Base-by-base conservation (phyloP, 2,113 vertebrate species). In the Gallinago paraguaiae region DNA sequence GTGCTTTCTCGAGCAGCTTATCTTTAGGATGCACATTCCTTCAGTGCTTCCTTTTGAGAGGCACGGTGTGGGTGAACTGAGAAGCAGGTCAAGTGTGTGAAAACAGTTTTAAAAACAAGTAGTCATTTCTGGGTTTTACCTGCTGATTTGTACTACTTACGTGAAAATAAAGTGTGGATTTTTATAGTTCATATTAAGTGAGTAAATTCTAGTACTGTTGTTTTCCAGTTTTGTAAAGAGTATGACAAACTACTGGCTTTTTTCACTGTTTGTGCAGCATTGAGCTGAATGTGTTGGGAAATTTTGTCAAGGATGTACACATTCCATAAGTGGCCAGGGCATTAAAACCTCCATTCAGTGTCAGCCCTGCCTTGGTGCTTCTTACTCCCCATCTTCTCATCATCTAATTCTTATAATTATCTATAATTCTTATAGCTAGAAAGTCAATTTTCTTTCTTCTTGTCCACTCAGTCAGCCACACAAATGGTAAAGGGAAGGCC, bases 41-140 rank as follows among this genome's bases (percentile, higher is more conserved):
- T 84, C 61, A 82, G 48, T 18, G 31, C 48, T 96, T 97, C 95
- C 96, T 92, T 82, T 56, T 8, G 25, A 71, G 69, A 30, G 65
- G 8, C 43, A 56, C 0, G 0, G 20, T 48, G 15, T 19, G 69
- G 10, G 20, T 64, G 50, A 93, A 35, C 88, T 30, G 46, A 89
- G 64, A 54, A 63, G 48, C 48, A 46, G 41, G n/a, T 88, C 46
- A 75, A 83, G 45, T 56, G 13, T 43, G 57, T 37, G 16, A 81
- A 75, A 78, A 70, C 14, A 2, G 11, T 50, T 68, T 84, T 71
- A 17, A 92, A 93, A 89, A 51, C 59, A 93, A 77, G 6, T 8
- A 70, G 69, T 72, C 3, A 1, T 60, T 48, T 84, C 61, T 93
- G 69, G 30, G 7, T 65, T 76, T 50, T 69, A 41, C n/a, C 45